Evolutionary conservation across 2,888 invertebrate species (phyloP).

Genomic region (Lucinisca nassula): DNA sequence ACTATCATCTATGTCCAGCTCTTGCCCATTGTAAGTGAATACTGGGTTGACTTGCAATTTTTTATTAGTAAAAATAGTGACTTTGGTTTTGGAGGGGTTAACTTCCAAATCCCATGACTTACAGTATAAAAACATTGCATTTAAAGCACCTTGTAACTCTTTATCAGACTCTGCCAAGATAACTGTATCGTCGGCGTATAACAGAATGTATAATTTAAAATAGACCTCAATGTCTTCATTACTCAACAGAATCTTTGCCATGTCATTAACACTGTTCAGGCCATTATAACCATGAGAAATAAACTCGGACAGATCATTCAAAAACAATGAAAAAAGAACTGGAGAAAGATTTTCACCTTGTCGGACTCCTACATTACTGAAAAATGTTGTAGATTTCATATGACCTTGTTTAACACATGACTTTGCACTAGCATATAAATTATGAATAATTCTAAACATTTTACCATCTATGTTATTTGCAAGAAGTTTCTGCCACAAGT

Average conservation of each 20-base stretch:
- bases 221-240: not conserved
- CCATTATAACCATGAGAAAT: not conserved
- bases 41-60: not conserved
- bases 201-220: conserved; percentile 30
- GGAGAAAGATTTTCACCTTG: not conserved
- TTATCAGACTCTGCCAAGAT: conserved; percentile 19
- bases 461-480: not conserved
- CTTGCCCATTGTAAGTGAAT: conserved; percentile 18
- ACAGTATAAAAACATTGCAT: conserved; percentile 38
- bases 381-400: not conserved
- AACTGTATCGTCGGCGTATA: conserved; percentile 13
- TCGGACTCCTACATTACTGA: not conserved
- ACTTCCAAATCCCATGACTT: conserved; percentile 16
- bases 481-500: not conserved
- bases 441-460: not conserved
- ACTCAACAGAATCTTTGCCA: not conserved
- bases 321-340: not conserved
- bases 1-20: conserved; percentile 2
- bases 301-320: not conserved
- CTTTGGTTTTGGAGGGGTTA: conserved; percentile 27
- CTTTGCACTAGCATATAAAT: not conserved
- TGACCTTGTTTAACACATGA: not conserved
- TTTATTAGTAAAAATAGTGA: conserved; percentile 15
- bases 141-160: conserved; percentile 18
- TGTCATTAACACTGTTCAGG: not conserved